A percentile compares a stretch with the other conserved stretches of the same genome.
Evolutionary conservation across 2,888 invertebrate genomes (phyloP).

Genomic region (Cephus runcator): DNA sequence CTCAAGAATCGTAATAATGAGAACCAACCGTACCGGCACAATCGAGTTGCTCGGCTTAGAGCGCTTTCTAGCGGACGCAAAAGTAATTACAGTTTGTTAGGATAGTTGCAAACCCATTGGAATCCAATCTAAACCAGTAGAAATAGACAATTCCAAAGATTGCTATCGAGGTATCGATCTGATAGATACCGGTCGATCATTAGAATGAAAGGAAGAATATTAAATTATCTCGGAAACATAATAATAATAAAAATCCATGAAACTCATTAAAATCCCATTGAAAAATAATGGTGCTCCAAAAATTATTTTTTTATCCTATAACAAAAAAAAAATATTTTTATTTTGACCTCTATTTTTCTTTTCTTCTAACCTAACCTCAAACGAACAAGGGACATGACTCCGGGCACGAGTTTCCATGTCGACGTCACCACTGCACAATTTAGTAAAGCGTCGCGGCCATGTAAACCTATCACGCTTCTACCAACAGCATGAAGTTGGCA

Average conservation of each 20-base stretch:
- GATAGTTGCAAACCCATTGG: conserved; percentile 12
- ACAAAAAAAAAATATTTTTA: no score
- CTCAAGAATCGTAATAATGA: neutral
- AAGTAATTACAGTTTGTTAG: conserved; percentile 20
- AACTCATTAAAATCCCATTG: neutral
- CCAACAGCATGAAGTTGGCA: neutral
- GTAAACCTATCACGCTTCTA: neutral
- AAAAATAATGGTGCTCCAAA: neutral
- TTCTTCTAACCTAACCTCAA: neutral
- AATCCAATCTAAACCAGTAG: neutral
- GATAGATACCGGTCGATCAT: neutral
- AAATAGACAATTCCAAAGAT: neutral
- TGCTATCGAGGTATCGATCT: neutral
- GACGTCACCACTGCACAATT: neutral
- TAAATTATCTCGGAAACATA: neutral
- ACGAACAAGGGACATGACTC: neutral
- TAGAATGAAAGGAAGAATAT: neutral
- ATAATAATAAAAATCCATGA: neutral
- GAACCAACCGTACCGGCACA: neutral
- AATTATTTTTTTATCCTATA: no score
- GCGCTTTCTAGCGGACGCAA: conserved; percentile 15
- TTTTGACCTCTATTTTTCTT: neutral
- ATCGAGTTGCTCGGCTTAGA: conserved; percentile 10
- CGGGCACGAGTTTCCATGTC: neutral
- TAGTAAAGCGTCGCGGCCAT: neutral